Conservation (phyloP, 2,113 vertebrate species). For the Rattus norvegicus region DNA sequence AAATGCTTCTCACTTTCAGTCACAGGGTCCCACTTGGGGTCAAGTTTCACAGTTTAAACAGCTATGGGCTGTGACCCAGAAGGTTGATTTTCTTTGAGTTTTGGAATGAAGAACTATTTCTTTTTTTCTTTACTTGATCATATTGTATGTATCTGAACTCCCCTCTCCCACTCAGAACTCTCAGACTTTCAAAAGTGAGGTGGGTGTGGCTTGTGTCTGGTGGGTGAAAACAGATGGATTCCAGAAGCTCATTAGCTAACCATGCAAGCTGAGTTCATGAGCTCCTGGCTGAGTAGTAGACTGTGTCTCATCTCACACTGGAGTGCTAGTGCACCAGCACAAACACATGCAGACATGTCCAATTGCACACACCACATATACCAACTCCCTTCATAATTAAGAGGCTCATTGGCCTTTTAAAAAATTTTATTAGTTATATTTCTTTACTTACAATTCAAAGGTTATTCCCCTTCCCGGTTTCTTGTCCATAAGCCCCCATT, state of each 20-base stretch:
- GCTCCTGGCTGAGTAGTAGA: background rate
- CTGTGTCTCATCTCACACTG: background rate
- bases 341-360: background rate
- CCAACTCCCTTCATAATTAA: background rate
- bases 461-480: too few species aligned
- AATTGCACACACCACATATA: background rate
- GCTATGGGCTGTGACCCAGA: background rate
- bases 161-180: too few species aligned
- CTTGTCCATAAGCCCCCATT: too few species aligned
- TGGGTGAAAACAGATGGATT: background rate
- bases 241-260: background rate
- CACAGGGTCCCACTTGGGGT: background rate
- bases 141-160: background rate
- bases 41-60: background rate
- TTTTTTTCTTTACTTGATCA: conserved; percentile 4
- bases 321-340: background rate
- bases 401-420: background rate
- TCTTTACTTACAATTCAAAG: too few species aligned
- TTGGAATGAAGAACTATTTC: conserved; percentile 12
- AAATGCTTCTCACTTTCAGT: background rate
- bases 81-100: background rate
- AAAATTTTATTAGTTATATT: too few species aligned
- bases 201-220: background rate
- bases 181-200: background rate
- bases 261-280: background rate